Percentiles rank a stretch among this genome's conserved stretches.
phyloP scores from a whole-genome alignment of 2,113 vertebrate genomes.

The Catagonus wagneri region DNA sequence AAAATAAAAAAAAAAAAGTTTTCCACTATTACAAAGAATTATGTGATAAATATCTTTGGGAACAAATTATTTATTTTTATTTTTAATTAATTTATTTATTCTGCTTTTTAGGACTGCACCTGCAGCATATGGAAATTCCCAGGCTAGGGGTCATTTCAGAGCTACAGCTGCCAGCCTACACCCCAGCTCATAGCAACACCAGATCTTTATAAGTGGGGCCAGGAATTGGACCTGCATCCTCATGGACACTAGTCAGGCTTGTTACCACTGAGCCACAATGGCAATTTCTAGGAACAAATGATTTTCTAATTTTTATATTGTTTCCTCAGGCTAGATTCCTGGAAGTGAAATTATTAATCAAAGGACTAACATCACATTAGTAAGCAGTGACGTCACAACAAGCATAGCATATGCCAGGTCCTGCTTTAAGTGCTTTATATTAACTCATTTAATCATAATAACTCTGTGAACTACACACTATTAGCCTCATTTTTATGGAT shows the following conservation, averaged over 20 bases:
- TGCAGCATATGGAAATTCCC: too few relatives aligned
- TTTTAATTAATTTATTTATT: too few relatives aligned
- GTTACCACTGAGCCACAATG: too few relatives aligned
- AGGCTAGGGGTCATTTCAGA: too few relatives aligned
- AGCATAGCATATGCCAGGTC: neutral
- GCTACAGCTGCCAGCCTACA: too few relatives aligned
- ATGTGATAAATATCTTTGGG: neutral
- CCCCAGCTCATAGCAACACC: too few relatives aligned
- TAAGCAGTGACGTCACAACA: neutral
- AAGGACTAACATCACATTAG: neutral
- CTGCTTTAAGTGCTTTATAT: neutral
- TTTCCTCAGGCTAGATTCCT: neutral
- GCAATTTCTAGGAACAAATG: neutral
- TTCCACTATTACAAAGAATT: neutral
- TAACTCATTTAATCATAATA: neutral
- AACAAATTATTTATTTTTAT: constrained; percentile 37
- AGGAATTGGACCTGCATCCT: too few relatives aligned
- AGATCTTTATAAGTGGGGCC: too few relatives aligned
- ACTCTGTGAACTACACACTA: neutral
- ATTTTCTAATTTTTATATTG: neutral
- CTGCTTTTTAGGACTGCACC: too few relatives aligned
- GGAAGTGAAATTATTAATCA: neutral
- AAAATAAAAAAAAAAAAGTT: too few relatives aligned
- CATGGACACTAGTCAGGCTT: too few relatives aligned
- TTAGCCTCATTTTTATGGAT: neutral